A percentile compares a stretch with the other conserved stretches of the same genome.
Evolutionary conservation across 1,140 invertebrate genomes (phyloP).

Genomic region (Gryon sp.): DNA sequence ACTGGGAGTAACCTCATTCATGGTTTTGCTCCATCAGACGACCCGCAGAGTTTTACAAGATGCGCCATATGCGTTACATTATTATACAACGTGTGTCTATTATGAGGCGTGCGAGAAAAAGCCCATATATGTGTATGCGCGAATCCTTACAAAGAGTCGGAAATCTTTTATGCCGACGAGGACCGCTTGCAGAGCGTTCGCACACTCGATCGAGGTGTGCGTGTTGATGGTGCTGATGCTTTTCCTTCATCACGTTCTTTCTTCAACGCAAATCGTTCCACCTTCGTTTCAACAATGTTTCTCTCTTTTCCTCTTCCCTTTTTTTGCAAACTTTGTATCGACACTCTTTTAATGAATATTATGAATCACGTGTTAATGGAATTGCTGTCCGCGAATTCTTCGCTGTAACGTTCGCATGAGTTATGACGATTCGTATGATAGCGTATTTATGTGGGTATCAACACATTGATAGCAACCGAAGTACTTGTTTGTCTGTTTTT

Average conservation of each 20-base stretch:
- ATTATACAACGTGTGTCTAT: constrained; percentile 75
- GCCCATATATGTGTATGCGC: constrained; percentile 57
- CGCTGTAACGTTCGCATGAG: constrained; percentile 20
- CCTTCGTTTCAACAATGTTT: no score
- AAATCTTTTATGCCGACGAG: constrained; percentile 74
- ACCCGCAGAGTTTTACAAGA: constrained; percentile 79
- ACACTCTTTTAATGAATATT: constrained; percentile 44
- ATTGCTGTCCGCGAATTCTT: constrained; percentile 28
- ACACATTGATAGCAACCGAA: no score
- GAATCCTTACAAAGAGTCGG: constrained; percentile 73
- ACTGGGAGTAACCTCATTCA: constrained; percentile 76
- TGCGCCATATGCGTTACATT: constrained; percentile 78
- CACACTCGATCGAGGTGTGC: constrained; percentile 73
- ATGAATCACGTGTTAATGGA: constrained; percentile 53
- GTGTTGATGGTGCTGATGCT: no score
- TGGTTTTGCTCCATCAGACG: constrained; percentile 68
- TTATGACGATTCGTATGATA: constrained; percentile 18
- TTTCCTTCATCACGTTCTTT: constrained; percentile 48
- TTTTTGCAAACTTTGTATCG: constrained; percentile 13
- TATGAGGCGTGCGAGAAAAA: constrained; percentile 68
- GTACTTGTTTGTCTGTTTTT: no score
- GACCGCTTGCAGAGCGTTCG: constrained; percentile 77
- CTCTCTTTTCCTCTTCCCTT: constrained; percentile 16
- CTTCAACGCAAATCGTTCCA: constrained; percentile 20
- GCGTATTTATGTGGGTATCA: no score